These are phyloP conservation scores for Amphipoea oculea DNA, from an alignment of 2,888 invertebrate species.

Conservation along the genomic window DNA sequence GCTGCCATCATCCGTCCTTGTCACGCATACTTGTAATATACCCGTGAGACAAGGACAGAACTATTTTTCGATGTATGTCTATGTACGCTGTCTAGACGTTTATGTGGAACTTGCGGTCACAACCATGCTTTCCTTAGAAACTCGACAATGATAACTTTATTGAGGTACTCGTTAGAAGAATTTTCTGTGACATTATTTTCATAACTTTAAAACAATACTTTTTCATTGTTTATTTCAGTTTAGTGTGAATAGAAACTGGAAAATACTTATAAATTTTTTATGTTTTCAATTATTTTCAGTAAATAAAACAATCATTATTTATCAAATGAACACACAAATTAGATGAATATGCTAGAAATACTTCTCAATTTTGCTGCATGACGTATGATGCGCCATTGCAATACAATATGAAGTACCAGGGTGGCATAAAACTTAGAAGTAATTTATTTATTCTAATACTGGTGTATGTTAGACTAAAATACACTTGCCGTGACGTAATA, in stretches of 20 bases:
- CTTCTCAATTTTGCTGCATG: not conserved
- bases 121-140: slow-evolving; percentile 76
- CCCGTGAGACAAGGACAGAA: slow-evolving; percentile 72
- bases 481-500: too few relatives aligned
- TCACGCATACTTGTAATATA: slow-evolving; percentile 64
- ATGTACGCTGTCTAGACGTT: slow-evolving; percentile 76
- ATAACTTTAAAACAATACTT: not conserved
- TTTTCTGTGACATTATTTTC: slow-evolving; percentile 34
- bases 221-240: not conserved
- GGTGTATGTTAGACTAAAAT: not conserved
- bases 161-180: slow-evolving; percentile 30
- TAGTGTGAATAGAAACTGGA: not conserved
- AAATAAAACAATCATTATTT: not conserved
- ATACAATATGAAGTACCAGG: slow-evolving; percentile 42
- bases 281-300: not conserved
- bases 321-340: not conserved
- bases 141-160: slow-evolving; percentile 65
- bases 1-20: slow-evolving; percentile 75
- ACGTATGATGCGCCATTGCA: slow-evolving; percentile 33
- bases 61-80: slow-evolving; percentile 68
- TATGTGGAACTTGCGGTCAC: slow-evolving; percentile 79
- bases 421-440: not conserved
- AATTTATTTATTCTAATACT: not conserved
- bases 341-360: not conserved
- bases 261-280: fast-evolving